Conservation (phyloP, 2,113 vertebrate species). For the Hemicordylus capensis region DNA sequence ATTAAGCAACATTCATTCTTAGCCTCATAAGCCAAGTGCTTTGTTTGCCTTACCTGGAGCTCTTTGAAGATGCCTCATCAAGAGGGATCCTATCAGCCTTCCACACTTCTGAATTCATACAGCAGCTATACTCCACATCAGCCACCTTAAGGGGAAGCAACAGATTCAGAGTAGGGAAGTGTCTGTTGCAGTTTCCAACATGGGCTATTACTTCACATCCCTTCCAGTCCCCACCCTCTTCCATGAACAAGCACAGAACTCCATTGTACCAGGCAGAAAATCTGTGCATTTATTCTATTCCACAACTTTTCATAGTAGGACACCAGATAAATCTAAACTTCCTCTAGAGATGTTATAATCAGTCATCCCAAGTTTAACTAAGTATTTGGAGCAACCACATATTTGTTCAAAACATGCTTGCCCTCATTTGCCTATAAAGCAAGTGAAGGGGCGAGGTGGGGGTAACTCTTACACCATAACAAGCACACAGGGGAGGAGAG, state of each 20-base stretch:
- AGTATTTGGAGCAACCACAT: no score
- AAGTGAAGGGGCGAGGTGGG: no score
- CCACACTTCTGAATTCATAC: conserved; percentile 47
- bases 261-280: rapidly evolving
- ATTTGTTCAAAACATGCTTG: no score
- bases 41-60: rapidly evolving
- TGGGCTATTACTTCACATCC: conserved; percentile 47
- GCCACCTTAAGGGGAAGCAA: conserved; percentile 49
- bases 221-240: neutral
- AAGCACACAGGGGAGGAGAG: no score
- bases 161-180: conserved; percentile 17
- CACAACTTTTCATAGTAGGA: conserved; percentile 10
- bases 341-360: no score
- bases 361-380: no score
- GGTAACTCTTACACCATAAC: no score
- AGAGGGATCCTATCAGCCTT: conserved; percentile 16
- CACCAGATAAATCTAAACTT: no score
- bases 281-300: neutral
- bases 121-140: conserved; percentile 31
- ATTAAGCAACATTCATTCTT: neutral
- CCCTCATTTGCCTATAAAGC: no score
- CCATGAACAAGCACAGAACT: conserved; percentile 35
- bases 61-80: neutral
- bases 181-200: conserved; percentile 54
- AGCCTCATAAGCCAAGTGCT: rapidly evolving